A percentile compares a stretch with the other conserved stretches of the same genome.
Conservation (phyloP, 2,888 invertebrate genomes). For the Platynereis dumerilii region DNA sequence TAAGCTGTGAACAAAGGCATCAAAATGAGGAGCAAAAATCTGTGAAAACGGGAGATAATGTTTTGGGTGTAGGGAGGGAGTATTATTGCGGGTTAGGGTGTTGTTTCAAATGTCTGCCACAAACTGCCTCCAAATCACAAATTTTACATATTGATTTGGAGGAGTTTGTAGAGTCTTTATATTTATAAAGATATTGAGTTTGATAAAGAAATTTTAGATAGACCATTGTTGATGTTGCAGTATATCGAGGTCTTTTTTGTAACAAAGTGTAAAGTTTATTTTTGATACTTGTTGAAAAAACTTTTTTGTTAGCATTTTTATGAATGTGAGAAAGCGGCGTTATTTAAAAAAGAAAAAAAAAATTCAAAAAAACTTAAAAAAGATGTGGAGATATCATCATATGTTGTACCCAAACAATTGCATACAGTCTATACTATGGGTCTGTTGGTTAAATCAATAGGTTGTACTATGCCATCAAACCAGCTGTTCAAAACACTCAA, state of each 20-base stretch:
- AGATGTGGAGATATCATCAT: slow-evolving; percentile 6
- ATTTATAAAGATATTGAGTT: slow-evolving; percentile 37
- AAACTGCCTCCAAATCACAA: slow-evolving; percentile 19
- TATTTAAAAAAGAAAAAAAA: slow-evolving; percentile 25
- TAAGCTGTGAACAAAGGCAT: slow-evolving; percentile 22
- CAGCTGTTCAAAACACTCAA: too few species aligned
- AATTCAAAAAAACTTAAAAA: slow-evolving; percentile 9
- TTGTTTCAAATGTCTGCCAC: slow-evolving; percentile 24
- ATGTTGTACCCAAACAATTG: too few species aligned
- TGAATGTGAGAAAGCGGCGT: slow-evolving; percentile 39
- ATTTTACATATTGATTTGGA: slow-evolving; percentile 16
- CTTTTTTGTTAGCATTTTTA: slow-evolving; percentile 57
- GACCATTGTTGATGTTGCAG: slow-evolving; percentile 53
- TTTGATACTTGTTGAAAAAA: slow-evolving; percentile 72
- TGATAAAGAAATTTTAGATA: slow-evolving; percentile 43
- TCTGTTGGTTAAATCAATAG: too few species aligned
- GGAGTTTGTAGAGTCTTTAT: slow-evolving; percentile 28
- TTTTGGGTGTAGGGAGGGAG: slow-evolving; percentile 15
- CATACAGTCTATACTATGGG: too few species aligned
- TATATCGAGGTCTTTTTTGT: slow-evolving; percentile 59
- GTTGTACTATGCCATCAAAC: too few species aligned
- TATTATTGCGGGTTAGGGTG: slow-evolving; percentile 11
- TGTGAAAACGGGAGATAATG: too few species aligned
- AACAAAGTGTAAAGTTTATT: slow-evolving; percentile 68
- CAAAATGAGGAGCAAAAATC: slow-evolving; percentile 17